Evolutionary conservation across 1,140 invertebrate species (phyloP).

Genomic region (Grapholita molesta): DNA sequence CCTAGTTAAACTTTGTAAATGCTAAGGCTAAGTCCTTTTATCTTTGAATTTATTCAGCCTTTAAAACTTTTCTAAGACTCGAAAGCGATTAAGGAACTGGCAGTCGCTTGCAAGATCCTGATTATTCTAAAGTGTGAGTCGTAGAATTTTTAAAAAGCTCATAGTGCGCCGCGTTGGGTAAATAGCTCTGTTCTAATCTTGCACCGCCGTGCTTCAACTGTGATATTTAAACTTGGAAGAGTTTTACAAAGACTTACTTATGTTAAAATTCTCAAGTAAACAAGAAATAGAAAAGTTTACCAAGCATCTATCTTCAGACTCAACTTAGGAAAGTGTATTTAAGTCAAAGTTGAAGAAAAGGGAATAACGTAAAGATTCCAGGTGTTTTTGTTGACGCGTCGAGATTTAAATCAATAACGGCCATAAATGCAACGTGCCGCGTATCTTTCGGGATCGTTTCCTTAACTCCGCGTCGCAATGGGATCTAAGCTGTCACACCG

Average conservation of each 20-base stretch:
- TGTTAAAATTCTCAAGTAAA: neutral
- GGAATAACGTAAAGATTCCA: neutral
- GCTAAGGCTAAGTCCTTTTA: conserved; percentile 7
- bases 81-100: conserved; percentile 13
- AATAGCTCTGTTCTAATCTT: conserved; percentile 63
- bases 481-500: conserved; percentile 49
- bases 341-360: neutral
- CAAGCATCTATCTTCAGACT: neutral
- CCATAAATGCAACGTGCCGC: conserved; percentile 11
- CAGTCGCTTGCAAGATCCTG: conserved; percentile 10
- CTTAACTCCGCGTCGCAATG: conserved; percentile 47
- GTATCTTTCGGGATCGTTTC: conserved; percentile 24
- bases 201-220: conserved; percentile 14
- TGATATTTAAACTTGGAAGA: neutral
- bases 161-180: conserved; percentile 49
- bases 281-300: neutral
- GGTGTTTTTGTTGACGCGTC: conserved; percentile 1
- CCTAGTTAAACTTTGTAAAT: conserved; percentile 9
- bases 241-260: neutral
- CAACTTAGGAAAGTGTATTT: neutral
- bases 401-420: conserved; percentile 14
- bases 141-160: conserved; percentile 69
- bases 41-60: conserved; percentile 18
- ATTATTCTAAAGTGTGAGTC: conserved; percentile 30
- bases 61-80: conserved; percentile 16